Evolutionary conservation across 2,113 vertebrate species (phyloP).

Genomic region (Nothoprocta pentlandii): DNA sequence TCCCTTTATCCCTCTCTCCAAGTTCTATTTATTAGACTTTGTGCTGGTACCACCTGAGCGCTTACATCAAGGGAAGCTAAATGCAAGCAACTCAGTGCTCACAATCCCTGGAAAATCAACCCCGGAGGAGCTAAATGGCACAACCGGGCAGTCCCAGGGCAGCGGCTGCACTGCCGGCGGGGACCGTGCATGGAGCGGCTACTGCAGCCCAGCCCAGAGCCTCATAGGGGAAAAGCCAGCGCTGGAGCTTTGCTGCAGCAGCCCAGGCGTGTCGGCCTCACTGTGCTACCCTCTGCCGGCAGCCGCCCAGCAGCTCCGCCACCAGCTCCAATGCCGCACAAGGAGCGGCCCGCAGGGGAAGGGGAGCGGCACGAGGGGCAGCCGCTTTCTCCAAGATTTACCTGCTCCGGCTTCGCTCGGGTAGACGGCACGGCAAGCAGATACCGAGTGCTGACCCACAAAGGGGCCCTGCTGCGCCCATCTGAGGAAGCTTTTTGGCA

Average conservation of each 20-base stretch:
- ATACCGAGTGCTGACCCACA: too few relatives aligned
- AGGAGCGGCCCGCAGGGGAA: neutral
- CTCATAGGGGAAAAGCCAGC: neutral
- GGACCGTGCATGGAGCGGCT: too few relatives aligned
- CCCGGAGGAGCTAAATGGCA: neutral
- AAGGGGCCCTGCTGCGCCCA: neutral
- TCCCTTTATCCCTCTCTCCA: constrained; percentile 19
- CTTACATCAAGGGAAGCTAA: neutral
- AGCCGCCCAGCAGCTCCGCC: constrained; percentile 7
- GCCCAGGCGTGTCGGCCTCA: neutral
- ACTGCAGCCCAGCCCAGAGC: too few relatives aligned
- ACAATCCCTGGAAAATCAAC: neutral
- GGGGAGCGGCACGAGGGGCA: neutral
- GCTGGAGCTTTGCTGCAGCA: neutral
- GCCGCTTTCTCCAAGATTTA: too few relatives aligned
- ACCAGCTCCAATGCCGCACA: neutral
- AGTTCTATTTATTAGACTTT: neutral
- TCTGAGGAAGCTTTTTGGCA: too few relatives aligned
- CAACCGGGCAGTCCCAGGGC: neutral
- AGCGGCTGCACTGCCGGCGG: too few relatives aligned
- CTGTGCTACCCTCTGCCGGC: neutral
- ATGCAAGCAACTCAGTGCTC: neutral
- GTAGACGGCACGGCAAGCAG: neutral
- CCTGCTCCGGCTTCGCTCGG: neutral
- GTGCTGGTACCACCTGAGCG: neutral